These are phyloP conservation scores for Grammomys surdaster DNA, from an alignment of 2,113 vertebrate genomes.

Conservation along the genomic window DNA sequence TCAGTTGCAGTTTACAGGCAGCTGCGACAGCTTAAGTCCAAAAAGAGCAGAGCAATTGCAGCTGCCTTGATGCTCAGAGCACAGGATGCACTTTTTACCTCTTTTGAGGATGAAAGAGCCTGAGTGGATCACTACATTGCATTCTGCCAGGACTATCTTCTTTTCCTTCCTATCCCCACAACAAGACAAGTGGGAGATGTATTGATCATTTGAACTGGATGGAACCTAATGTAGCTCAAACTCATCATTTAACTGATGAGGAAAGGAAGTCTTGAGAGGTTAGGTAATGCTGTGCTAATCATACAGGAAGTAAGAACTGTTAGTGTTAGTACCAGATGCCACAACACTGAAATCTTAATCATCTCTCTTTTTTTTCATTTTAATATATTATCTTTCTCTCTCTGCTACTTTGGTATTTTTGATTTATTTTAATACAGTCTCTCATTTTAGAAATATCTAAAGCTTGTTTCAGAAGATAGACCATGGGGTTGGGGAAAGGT, in stretches of 20 bases:
- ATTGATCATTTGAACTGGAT: not conserved
- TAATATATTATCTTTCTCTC: not conserved
- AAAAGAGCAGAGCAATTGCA: constrained; percentile 59
- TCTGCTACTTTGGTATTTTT: not conserved
- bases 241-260: constrained; percentile 42
- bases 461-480: not conserved
- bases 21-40: constrained; percentile 75
- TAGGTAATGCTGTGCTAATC: constrained; percentile 55
- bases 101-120: constrained; percentile 65
- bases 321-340: not conserved
- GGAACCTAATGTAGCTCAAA: not conserved
- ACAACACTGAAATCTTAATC: constrained; percentile 55
- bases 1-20: constrained; percentile 70
- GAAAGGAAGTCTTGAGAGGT: constrained; percentile 4
- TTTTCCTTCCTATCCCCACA: constrained; percentile 21
- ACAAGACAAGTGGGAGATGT: not conserved
- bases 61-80: constrained; percentile 59
- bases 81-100: constrained; percentile 74
- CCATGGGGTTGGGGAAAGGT: not conserved
- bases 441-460: not conserved
- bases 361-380: not conserved
- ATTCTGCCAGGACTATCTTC: not conserved
- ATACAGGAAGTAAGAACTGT: constrained; percentile 2
- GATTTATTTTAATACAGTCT: not conserved
- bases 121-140: not conserved